Base-by-base conservation (phyloP, 1,140 invertebrate species). In the Lamellibrachia luymesi region DNA sequence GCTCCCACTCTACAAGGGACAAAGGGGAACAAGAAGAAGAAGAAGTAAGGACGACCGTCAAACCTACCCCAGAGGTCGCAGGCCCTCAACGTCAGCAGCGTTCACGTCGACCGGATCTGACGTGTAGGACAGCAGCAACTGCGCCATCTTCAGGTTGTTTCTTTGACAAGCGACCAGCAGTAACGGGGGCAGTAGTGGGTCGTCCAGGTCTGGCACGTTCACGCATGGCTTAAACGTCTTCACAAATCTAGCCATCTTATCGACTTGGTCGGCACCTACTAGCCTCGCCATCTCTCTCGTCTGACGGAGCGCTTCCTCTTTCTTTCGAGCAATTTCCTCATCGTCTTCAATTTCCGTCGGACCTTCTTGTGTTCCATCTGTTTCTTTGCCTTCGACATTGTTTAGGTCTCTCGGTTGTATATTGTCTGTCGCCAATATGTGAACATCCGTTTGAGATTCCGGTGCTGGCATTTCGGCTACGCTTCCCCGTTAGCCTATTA, bases 91-190 rank as follows among this genome's bases (percentile, higher is more conserved):
- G 90, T 91, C 50, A 51, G 49, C 90, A 13, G 38, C 50, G 25
- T 91, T 91, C 50, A 91, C 90, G n/a, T 91, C 90, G 13, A 22
- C 64, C 64, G 90, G 90, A 49, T 91, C 10, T 91, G 13, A 10
- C 25, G 38, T 38, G 49, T 17, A 13, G 17, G 38, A 50, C 49
- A 91, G 10, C 13, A 91, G 50, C 27, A 50, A 13, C 13, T 51
- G 13, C 25, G 90, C 90, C 50, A 91, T 91, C 49, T 91, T 51
- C 25, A 91, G 49, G 38, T 50, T 50, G 38, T 91, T 49, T 25
- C 50, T 13, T n/a, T 91, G 49, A 91, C 90, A 91, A n/a, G 50
- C 90, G 90, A 91, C 90, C 25, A 91, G 25, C 8, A 91, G 25
- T 10, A 51, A n/a, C 90, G 90, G 38, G 13, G 90, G 90, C 17